Evolutionary conservation across 1,140 invertebrate genomes (phyloP).

Genomic region (Micrasema minimum): DNA sequence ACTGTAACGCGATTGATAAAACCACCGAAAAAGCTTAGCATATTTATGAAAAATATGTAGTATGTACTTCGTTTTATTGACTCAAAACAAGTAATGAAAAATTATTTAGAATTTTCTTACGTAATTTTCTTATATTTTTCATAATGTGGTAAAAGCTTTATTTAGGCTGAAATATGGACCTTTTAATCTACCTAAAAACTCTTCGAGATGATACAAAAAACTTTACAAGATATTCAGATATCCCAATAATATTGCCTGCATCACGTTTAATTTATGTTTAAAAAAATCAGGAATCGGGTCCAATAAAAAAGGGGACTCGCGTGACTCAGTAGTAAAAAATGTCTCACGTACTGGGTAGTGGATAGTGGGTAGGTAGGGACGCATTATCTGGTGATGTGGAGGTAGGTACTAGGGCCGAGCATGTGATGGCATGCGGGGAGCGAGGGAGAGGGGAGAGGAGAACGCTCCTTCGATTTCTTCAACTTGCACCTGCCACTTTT

Average conservation of each 20-base stretch:
- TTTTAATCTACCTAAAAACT: too few species aligned
- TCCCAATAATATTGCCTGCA: slow-evolving; percentile 15
- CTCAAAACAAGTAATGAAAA: too few species aligned
- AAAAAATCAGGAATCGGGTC: slow-evolving; percentile 30
- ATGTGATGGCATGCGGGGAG: not conserved
- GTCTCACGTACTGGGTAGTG: slow-evolving; percentile 25
- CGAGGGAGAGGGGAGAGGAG: slow-evolving; percentile 10
- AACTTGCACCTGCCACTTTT: slow-evolving; percentile 32
- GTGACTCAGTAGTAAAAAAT: slow-evolving; percentile 23
- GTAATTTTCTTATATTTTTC: too few species aligned
- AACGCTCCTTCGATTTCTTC: slow-evolving; percentile 11
- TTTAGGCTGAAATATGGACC: too few species aligned
- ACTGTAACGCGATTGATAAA: too few species aligned
- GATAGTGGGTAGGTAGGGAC: not conserved
- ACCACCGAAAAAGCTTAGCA: too few species aligned
- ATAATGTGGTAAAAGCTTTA: too few species aligned
- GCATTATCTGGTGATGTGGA: not conserved
- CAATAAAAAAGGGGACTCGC: slow-evolving; percentile 17
- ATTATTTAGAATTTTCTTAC: too few species aligned
- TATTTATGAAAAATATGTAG: too few species aligned
- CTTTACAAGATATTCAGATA: slow-evolving; percentile 5
- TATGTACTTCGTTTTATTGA: too few species aligned
- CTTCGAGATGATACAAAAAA: too few species aligned
- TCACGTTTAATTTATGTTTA: not conserved
- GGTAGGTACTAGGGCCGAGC: slow-evolving; percentile 1